These are phyloP conservation scores for Champsocephalus gunnari DNA, from an alignment of 2,797 vertebrate genomes.

Conservation along the genomic window DNA sequence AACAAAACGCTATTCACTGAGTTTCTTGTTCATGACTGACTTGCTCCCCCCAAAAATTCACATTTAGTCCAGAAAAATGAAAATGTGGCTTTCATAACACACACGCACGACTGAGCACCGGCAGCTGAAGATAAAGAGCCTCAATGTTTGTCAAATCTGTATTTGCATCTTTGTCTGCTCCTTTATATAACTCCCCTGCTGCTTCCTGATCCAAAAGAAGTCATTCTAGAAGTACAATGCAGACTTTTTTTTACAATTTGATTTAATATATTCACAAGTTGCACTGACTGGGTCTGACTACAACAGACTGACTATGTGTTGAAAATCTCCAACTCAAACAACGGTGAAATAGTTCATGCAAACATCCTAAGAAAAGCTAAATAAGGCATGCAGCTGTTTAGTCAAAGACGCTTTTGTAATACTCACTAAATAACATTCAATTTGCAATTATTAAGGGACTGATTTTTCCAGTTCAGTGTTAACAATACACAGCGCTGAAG, in stretches of 20 bases:
- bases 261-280: background rate
- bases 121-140: background rate
- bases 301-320: background rate
- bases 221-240: background rate
- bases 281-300: background rate
- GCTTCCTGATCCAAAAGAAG: background rate
- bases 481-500: slow-evolving; percentile 22
- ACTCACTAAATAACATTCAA: slow-evolving; percentile 6
- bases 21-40: background rate
- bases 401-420: slow-evolving; percentile 30
- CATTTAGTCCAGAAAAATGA: background rate
- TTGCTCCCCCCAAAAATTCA: background rate
- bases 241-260: no score
- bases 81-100: background rate
- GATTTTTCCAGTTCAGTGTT: slow-evolving; percentile 20
- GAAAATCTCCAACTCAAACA: background rate
- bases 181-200: background rate
- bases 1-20: background rate
- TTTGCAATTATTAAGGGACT: slow-evolving; percentile 23
- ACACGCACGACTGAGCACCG: background rate
- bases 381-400: slow-evolving; percentile 24
- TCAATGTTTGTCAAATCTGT: background rate
- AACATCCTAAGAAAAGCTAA: slow-evolving; percentile 2
- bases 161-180: background rate
- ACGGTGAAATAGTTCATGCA: background rate